Evolutionary conservation across 2,113 vertebrate genomes (phyloP).

Genomic region (Dinomys branickii): DNA sequence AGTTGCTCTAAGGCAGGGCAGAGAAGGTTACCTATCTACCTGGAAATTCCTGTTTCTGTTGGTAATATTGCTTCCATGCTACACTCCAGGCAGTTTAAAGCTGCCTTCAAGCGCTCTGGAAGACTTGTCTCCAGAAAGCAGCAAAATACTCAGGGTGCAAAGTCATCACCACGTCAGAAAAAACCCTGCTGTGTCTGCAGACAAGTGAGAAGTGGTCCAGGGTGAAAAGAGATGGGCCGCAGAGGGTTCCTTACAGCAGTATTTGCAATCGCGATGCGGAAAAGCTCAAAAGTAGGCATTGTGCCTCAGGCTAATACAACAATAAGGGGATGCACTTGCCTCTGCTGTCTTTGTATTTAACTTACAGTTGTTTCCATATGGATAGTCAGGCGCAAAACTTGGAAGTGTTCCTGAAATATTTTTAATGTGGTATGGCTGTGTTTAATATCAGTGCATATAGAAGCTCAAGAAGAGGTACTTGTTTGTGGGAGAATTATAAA

Average conservation of each 20-base stretch:
- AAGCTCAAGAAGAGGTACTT: neutral
- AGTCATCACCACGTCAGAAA: neutral
- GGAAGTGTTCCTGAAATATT: neutral
- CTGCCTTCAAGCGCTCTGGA: neutral
- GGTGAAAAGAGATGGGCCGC: rapidly evolving
- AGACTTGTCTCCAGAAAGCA: neutral
- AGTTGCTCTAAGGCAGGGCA: neutral
- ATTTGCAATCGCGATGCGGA: neutral
- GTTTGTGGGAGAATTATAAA: neutral
- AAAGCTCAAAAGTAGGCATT: neutral
- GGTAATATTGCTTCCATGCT: neutral
- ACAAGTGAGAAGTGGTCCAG: neutral
- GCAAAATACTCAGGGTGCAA: neutral
- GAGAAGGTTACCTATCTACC: rapidly evolving
- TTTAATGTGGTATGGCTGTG: neutral
- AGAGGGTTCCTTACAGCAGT: rapidly evolving
- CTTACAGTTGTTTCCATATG: neutral
- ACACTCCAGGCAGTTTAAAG: neutral
- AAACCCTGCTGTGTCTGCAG: neutral
- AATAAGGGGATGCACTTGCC: rapidly evolving
- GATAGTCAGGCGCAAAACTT: neutral
- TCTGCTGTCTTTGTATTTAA: neutral
- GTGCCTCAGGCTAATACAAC: too few species aligned
- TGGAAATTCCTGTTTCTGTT: neutral
- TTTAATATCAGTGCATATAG: neutral